Conservation (phyloP, 2,888 invertebrate species). For the Leucophora obtusa region DNA sequence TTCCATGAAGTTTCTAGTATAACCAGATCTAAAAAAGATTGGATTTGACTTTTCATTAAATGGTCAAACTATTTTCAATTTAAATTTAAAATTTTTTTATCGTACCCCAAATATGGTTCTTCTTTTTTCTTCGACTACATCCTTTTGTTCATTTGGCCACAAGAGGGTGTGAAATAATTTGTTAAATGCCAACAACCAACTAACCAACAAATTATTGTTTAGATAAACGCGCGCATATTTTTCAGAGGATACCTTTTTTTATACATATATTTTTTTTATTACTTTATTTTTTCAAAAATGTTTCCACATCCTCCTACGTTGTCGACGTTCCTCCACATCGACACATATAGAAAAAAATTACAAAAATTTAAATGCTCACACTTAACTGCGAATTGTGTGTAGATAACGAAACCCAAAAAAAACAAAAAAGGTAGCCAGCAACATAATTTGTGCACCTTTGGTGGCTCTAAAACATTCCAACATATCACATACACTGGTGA, state of each 20-base stretch:
- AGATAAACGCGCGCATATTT: conserved; percentile 60
- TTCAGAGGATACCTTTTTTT: conserved; percentile 42
- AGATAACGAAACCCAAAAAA: conserved; percentile 67
- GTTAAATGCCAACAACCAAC: conserved; percentile 70
- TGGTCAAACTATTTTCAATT: neutral
- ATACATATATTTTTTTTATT: neutral
- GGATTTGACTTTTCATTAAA: too few species aligned
- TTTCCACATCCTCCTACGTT: conserved; percentile 45
- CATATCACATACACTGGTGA: conserved; percentile 5
- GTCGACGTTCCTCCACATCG: neutral
- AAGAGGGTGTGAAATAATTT: conserved; percentile 69
- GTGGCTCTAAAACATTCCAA: conserved; percentile 17
- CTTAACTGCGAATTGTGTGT: conserved; percentile 77
- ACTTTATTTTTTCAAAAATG: conserved; percentile 35
- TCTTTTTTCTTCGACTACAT: conserved; percentile 23
- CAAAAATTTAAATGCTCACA: conserved; percentile 74
- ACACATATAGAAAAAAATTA: conserved; percentile 10
- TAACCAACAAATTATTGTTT: conserved; percentile 67
- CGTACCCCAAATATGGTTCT: neutral
- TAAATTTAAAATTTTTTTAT: conserved; percentile 6
- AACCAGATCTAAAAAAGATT: too few species aligned
- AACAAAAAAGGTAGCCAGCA: conserved; percentile 61
- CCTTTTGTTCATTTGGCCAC: conserved; percentile 60
- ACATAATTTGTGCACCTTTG: conserved; percentile 55
- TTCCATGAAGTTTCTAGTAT: too few species aligned